These are phyloP conservation scores for Scolopax bukidnonensis DNA, from an alignment of 2,797 vertebrate species.

Conservation along the genomic window DNA sequence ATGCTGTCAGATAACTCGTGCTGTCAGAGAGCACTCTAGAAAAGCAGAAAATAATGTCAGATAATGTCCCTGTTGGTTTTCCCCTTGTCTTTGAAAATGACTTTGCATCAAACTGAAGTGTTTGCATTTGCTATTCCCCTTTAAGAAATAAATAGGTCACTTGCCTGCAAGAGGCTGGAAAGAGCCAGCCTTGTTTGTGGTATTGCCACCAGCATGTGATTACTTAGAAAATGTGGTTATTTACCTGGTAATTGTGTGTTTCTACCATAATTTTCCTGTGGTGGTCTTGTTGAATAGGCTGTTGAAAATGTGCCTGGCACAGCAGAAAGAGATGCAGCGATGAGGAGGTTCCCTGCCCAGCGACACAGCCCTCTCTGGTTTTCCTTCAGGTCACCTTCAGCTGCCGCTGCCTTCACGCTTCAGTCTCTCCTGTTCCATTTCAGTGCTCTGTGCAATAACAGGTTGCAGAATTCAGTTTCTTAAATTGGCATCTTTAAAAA, in stretches of 20 bases:
- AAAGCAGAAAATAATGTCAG: neutral
- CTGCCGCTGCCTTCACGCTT: neutral
- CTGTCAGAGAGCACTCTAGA: neutral
- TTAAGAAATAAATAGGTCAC: neutral
- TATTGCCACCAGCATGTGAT: neutral
- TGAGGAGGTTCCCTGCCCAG: neutral
- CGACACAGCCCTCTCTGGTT: neutral
- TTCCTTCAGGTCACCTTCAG: conserved; percentile 41
- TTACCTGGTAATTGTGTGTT: neutral
- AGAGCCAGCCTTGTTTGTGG: neutral
- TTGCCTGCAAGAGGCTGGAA: neutral
- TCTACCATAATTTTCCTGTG: neutral
- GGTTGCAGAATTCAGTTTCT: conserved; percentile 2
- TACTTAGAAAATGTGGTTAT: neutral
- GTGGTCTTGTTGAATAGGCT: neutral
- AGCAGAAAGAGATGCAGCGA: neutral
- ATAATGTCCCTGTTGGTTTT: neutral
- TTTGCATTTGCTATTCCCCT: neutral
- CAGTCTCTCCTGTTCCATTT: neutral
- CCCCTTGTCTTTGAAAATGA: neutral
- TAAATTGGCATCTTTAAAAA: neutral
- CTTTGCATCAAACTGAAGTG: neutral
- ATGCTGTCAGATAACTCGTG: neutral
- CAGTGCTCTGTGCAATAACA: neutral
- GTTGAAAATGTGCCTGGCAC: neutral